Percentiles rank a stretch among this genome's conserved stretches.
Conservation (phyloP, 2,113 vertebrate genomes). For the Chaenogobius annularis region DNA sequence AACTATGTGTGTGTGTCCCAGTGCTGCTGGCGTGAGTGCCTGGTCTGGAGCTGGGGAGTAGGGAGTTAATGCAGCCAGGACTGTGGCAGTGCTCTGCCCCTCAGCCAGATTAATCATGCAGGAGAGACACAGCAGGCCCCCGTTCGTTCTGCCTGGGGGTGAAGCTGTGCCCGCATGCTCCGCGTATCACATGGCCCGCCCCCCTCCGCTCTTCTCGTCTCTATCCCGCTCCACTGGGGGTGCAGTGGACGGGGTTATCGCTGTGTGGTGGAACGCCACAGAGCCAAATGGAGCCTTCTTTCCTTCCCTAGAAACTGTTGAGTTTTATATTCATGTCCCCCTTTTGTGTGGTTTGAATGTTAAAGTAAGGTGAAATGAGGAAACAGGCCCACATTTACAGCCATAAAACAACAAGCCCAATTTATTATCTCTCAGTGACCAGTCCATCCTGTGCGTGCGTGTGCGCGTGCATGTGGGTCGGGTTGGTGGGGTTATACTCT, state of each 20-base stretch:
- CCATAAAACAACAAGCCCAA: slow-evolving; percentile 65
- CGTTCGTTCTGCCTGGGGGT: slow-evolving; percentile 88
- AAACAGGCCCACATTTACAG: slow-evolving; percentile 72
- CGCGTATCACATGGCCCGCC: slow-evolving; percentile 86
- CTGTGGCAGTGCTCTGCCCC: slow-evolving; percentile 90
- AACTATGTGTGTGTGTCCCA: slow-evolving; percentile 25
- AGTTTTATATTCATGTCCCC: slow-evolving; percentile 39
- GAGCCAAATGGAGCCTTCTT: slow-evolving; percentile 55
- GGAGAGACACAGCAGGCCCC: slow-evolving; percentile 93
- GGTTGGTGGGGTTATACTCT: no score
- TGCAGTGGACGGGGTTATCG: slow-evolving; percentile 51
- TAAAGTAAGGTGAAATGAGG: slow-evolving; percentile 49
- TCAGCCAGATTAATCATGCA: slow-evolving; percentile 98
- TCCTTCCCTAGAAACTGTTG: slow-evolving; percentile 40
- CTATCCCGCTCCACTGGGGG: slow-evolving; percentile 62
- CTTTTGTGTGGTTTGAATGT: slow-evolving; percentile 59
- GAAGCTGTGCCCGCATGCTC: slow-evolving; percentile 84
- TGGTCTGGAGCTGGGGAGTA: slow-evolving; percentile 63
- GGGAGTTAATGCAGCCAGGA: slow-evolving; percentile 80
- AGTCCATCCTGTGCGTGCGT: slow-evolving; percentile 48
- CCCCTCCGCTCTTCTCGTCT: slow-evolving; percentile 39
- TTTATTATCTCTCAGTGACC: slow-evolving; percentile 75
- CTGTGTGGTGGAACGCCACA: slow-evolving; percentile 63
- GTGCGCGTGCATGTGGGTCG: not conserved
- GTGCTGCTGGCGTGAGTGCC: slow-evolving; percentile 32